Evolutionary conservation across 2,113 vertebrate genomes (phyloP), one percentile per base, ranked within the genome.

Genomic region (Meleagris gallopavo): DNA sequence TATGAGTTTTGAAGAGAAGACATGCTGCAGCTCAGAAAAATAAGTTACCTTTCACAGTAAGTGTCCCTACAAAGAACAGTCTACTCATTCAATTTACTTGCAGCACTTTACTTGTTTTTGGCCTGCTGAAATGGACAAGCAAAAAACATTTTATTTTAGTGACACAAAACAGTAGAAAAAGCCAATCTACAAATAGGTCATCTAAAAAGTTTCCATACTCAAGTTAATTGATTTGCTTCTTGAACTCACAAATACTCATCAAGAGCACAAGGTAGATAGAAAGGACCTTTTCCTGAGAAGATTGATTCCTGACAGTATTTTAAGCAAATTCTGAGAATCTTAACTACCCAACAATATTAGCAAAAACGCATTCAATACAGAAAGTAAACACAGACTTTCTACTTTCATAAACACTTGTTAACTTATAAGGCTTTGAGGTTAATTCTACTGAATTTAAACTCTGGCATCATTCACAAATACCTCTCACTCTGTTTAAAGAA

Each of bases 401-500:
- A 19, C 25, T 78, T 86, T 57, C n/a, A 9, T 36, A 82, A 64
- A 21, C 43, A 60, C 55, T 66, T 81, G 67, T 76, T 83, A 92
- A 41, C 83, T 84, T 55, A 55, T 3, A 54, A 86, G 4, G 27
- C 16, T 90, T 77, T 88, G 27, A 77, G 19, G 34, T 90, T 84
- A 62, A 61, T 30, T 38, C 79, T 93, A 81, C 0, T 46, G 65
- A 92, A 89, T 74, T 96, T 94, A 83, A 88, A 55, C 75, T 83
- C 76, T 60, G 34, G 67, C 81, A 90, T 66, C 83, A 97, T 84
- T 96, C 95, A 97, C 90, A 95, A 95, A 97, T 97, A 97, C 43
- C 96, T 97, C 87, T 96, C 81, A 93, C 75, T 97, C 92, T 97
- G 97, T 95, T 95, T 80, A 96, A 97, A 97, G 89, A 94, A 87